These are phyloP conservation scores for Slavum lentiscoides DNA, from an alignment of 2,888 invertebrate species.

Conservation along the genomic window DNA sequence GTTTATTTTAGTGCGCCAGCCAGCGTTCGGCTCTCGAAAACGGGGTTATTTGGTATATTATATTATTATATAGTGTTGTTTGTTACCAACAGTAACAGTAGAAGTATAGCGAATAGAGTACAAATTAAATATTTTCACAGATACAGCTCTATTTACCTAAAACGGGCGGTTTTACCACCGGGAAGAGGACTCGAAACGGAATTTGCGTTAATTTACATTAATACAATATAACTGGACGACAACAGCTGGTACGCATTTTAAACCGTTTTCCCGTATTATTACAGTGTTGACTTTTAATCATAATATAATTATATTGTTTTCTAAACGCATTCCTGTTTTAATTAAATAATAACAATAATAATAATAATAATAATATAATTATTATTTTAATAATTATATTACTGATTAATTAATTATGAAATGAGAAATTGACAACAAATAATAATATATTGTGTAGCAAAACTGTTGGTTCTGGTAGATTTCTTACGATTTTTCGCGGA, in stretches of 20 bases:
- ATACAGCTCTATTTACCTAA: not conserved
- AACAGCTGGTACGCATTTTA: not conserved
- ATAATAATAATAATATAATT: too few relatives aligned
- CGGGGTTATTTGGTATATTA: not conserved
- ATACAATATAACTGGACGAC: not conserved
- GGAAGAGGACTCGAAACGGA: not conserved
- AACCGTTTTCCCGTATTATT: not conserved
- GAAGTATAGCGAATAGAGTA: not conserved
- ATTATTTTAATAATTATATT: too few relatives aligned
- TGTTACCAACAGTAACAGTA: not conserved
- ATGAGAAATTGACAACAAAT: too few relatives aligned
- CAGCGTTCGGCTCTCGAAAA: not conserved
- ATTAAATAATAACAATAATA: too few relatives aligned
- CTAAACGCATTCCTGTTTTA: too few relatives aligned
- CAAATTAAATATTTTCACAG: constrained; percentile 2
- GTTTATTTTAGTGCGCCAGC: not conserved
- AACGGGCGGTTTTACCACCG: not conserved
- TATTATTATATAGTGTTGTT: not conserved
- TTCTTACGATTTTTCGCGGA: too few relatives aligned
- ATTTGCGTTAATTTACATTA: not conserved
- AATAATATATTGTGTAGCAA: too few relatives aligned
- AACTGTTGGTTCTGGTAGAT: too few relatives aligned
- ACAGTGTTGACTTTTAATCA: not conserved
- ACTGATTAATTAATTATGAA: too few relatives aligned
- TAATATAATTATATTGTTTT: too few relatives aligned